Evolutionary conservation across 1,140 invertebrate species (phyloP).

Genomic region (Lithobius niger): DNA sequence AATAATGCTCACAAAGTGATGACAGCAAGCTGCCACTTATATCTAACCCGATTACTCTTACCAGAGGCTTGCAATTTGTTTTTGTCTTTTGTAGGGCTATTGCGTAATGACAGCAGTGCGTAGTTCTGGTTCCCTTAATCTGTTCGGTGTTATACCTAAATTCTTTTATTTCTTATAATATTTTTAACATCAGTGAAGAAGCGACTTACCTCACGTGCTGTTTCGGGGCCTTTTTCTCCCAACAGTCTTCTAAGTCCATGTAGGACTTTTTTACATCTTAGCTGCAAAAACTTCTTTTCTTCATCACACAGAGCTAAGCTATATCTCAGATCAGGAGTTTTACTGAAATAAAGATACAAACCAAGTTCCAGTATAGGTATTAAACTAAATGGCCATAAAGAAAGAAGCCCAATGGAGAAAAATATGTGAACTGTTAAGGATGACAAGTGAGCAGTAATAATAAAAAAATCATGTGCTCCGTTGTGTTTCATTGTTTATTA

Average conservation of each 20-base stretch:
- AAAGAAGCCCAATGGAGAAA: background rate
- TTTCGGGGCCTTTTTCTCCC: constrained; percentile 25
- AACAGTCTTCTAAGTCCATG: constrained; percentile 27
- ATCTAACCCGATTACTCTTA: too few species aligned
- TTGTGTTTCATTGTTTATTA: background rate
- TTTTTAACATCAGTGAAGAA: background rate
- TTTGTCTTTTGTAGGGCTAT: too few species aligned
- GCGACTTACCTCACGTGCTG: constrained; percentile 26
- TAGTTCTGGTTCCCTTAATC: too few species aligned
- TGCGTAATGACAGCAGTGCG: too few species aligned
- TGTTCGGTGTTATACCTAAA: too few species aligned
- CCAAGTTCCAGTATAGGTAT: too few species aligned
- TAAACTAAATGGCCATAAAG: background rate
- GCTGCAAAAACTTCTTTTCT: constrained; percentile 31
- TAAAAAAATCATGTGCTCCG: background rate
- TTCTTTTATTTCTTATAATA: too few species aligned
- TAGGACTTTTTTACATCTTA: constrained; percentile 25
- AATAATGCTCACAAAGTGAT: too few species aligned
- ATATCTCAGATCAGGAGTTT: constrained; percentile 25
- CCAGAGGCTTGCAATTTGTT: too few species aligned
- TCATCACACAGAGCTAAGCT: constrained; percentile 31
- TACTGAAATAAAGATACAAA: constrained; percentile 17
- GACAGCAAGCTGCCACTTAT: too few species aligned
- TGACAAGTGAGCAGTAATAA: background rate
- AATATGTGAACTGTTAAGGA: background rate